Evolutionary conservation across 2,888 invertebrate genomes (phyloP).

Genomic region (Sphaerophoria rueppellii): DNA sequence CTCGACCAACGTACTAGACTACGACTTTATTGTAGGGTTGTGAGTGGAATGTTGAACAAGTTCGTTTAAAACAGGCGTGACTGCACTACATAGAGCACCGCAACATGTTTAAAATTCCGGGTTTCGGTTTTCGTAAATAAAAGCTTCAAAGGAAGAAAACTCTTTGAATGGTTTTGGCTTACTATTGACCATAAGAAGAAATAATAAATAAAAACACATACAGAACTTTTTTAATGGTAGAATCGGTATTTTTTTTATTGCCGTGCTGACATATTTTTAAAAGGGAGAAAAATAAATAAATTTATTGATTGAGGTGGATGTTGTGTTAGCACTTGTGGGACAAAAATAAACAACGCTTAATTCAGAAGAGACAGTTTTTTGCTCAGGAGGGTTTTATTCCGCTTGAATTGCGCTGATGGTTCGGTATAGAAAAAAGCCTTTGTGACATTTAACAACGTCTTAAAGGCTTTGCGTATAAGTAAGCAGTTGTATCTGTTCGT

Average conservation of each 20-base stretch:
- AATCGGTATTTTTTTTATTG: neutral
- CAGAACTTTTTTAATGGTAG: neutral
- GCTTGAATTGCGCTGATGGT: neutral
- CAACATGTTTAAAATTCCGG: slow-evolving; percentile 35
- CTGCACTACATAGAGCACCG: slow-evolving; percentile 31
- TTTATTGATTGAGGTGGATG: slow-evolving; percentile 22
- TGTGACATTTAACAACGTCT: neutral
- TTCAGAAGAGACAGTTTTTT: neutral
- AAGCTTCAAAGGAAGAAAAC: slow-evolving; percentile 29
- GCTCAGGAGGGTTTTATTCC: neutral
- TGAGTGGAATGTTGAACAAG: slow-evolving; percentile 34
- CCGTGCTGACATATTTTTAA: slow-evolving; percentile 7
- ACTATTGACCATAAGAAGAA: slow-evolving; percentile 4
- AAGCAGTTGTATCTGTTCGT: neutral
- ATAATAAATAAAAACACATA: neutral
- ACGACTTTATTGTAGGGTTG: slow-evolving; percentile 7
- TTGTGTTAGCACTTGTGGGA: neutral
- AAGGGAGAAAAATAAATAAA: neutral
- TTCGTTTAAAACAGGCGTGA: slow-evolving; percentile 32
- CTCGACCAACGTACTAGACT: too few species aligned
- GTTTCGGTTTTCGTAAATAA: slow-evolving; percentile 7
- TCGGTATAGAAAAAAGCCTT: neutral
- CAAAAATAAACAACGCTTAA: slow-evolving; percentile 18
- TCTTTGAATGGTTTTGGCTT: slow-evolving; percentile 10
- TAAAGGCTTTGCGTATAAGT: neutral